phyloP scores from a whole-genome alignment of 2,797 vertebrate genomes.

The Falco columbarius region DNA sequence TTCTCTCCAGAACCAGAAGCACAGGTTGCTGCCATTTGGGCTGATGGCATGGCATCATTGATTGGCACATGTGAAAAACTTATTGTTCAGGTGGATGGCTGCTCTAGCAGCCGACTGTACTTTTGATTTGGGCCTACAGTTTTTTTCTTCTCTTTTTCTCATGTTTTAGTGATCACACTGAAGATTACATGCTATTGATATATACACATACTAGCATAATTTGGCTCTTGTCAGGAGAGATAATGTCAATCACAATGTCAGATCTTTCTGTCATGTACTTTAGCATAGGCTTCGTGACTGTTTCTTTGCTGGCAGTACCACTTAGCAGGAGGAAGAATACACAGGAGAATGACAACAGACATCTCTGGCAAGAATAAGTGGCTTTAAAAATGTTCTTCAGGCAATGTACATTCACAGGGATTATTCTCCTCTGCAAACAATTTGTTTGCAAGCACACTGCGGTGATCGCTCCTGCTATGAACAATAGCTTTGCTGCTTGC shows the following conservation, averaged over 20 bases:
- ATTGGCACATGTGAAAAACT: rapidly evolving
- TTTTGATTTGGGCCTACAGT: neutral
- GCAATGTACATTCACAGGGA: neutral
- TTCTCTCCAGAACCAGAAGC: neutral
- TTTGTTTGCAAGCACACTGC: neutral
- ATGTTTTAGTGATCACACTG: neutral
- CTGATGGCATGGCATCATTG: neutral
- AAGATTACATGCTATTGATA: neutral
- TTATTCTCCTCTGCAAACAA: neutral
- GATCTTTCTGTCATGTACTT: neutral
- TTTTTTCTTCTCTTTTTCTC: neutral
- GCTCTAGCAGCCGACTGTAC: neutral
- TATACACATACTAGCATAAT: neutral
- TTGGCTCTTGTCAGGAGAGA: neutral
- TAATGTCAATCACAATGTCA: neutral
- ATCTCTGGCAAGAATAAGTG: neutral
- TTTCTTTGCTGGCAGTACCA: neutral
- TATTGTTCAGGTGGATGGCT: neutral
- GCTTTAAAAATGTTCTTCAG: neutral
- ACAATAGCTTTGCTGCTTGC: neutral
- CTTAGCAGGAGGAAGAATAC: neutral
- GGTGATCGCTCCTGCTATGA: neutral
- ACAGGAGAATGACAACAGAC: neutral
- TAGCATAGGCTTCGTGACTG: neutral
- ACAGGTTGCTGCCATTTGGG: neutral